phyloP scores from a whole-genome alignment of 37 sponge, comb jelly and placozoan species.

The Ephydatia muelleri region DNA sequence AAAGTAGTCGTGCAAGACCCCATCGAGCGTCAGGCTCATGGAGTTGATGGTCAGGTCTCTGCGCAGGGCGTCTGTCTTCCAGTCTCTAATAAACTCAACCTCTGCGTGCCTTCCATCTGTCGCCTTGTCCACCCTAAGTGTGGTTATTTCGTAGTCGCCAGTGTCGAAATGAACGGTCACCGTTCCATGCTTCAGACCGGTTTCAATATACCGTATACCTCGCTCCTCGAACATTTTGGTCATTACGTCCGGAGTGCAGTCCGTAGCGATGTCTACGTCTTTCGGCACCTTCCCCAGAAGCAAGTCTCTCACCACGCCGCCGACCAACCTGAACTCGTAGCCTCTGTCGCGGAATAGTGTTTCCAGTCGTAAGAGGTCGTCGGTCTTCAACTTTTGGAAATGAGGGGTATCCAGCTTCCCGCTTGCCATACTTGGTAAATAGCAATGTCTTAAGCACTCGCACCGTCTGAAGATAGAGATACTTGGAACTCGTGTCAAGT shows the following conservation, averaged over 20 bases:
- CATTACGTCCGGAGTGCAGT: conserved; percentile 87
- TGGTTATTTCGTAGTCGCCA: conserved; percentile 79
- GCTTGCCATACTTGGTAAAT: conserved; percentile 48
- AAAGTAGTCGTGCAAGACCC: conserved; percentile 91
- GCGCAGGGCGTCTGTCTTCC: conserved; percentile 85
- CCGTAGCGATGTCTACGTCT: conserved; percentile 97
- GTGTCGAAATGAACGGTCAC: conserved; percentile 72
- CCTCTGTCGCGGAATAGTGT: conserved; percentile 56
- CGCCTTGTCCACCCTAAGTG: conserved; percentile 82
- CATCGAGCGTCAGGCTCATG: conserved; percentile 84
- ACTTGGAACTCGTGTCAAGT: background rate
- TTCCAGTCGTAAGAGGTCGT: conserved; percentile 60
- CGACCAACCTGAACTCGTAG: conserved; percentile 82
- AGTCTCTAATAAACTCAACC: conserved; percentile 92
- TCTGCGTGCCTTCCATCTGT: conserved; percentile 96
- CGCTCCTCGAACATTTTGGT: conserved; percentile 55
- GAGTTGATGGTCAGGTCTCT: conserved; percentile 98
- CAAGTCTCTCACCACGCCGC: conserved; percentile 96
- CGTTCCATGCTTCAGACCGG: conserved; percentile 94
- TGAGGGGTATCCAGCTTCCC: conserved; percentile 53
- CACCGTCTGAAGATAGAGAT: background rate
- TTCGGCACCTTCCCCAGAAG: conserved; percentile 79
- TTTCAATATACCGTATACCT: conserved; percentile 70
- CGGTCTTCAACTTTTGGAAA: conserved; percentile 64
- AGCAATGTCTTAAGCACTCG: background rate